Conservation (phyloP, 2,888 invertebrate species). For the Bombylius discolor region DNA sequence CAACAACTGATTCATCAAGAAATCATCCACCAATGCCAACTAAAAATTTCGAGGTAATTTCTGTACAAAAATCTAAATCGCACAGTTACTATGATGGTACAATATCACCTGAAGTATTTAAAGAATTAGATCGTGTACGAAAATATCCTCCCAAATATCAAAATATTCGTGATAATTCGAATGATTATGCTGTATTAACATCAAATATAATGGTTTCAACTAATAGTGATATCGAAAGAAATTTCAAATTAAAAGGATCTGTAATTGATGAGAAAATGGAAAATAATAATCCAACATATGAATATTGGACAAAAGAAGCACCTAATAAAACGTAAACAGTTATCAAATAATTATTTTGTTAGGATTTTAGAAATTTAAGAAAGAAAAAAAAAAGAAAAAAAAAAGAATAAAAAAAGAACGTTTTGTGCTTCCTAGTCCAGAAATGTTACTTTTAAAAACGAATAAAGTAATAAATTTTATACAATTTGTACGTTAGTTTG, state of each 20-base stretch:
- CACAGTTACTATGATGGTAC: slow-evolving; percentile 36
- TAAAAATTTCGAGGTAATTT: slow-evolving; percentile 21
- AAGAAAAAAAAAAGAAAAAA: too few species aligned
- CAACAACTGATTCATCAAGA: neutral
- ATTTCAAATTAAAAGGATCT: neutral
- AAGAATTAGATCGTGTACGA: neutral
- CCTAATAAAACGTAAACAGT: neutral
- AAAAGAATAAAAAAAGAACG: too few species aligned
- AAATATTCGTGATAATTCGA: neutral
- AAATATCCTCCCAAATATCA: neutral
- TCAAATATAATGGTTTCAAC: neutral
- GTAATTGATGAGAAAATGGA: neutral
- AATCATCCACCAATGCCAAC: slow-evolving; percentile 3
- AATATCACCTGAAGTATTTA: slow-evolving; percentile 13
- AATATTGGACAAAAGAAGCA: neutral
- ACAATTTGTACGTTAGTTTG: too few species aligned
- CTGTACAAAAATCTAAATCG: slow-evolving; percentile 34
- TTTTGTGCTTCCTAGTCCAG: slow-evolving; percentile 3
- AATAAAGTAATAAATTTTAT: too few species aligned
- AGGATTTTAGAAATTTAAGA: too few species aligned
- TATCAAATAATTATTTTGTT: too few species aligned
- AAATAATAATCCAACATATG: neutral
- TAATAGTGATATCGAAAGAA: neutral
- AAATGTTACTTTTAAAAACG: neutral
- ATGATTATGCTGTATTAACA: neutral